Conservation (phyloP, 1,140 invertebrate genomes). For the Anadara kagoshimensis region DNA sequence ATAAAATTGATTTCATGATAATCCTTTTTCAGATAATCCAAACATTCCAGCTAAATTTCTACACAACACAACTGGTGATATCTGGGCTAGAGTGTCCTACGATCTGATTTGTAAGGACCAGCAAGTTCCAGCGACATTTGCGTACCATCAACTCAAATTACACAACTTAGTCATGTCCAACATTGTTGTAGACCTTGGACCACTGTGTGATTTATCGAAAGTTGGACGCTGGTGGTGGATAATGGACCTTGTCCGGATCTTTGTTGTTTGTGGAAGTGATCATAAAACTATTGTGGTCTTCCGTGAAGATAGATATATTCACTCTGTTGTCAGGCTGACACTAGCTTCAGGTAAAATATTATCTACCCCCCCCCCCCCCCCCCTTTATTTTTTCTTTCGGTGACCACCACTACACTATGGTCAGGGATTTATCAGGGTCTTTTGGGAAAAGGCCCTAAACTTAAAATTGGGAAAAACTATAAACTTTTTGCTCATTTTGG, state of each 20-base stretch:
- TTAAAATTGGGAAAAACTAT: no score
- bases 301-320: slow-evolving; percentile 51
- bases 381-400: no score
- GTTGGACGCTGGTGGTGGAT: slow-evolving; percentile 23
- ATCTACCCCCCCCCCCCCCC: no score
- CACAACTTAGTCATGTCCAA: neutral
- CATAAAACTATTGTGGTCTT: slow-evolving; percentile 45
- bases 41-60: no score
- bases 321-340: slow-evolving; percentile 48
- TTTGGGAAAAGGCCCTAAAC: no score
- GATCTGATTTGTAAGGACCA: slow-evolving; percentile 39
- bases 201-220: slow-evolving; percentile 29
- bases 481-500: no score
- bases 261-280: slow-evolving; percentile 47
- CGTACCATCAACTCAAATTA: slow-evolving; percentile 37
- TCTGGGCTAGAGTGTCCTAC: slow-evolving; percentile 50
- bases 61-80: no score
- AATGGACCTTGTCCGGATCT: slow-evolving; percentile 40
- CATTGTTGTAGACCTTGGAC: slow-evolving; percentile 22
- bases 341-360: slow-evolving; percentile 46
- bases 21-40: no score
- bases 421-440: no score
- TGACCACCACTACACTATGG: no score
- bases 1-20: no score
- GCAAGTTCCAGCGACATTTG: slow-evolving; percentile 35